A percentile compares a stretch with the other conserved stretches of the same genome.
These are phyloP conservation scores for Megastigmus dorsalis DNA, from an alignment of 2,888 invertebrate species.

Conservation along the genomic window DNA sequence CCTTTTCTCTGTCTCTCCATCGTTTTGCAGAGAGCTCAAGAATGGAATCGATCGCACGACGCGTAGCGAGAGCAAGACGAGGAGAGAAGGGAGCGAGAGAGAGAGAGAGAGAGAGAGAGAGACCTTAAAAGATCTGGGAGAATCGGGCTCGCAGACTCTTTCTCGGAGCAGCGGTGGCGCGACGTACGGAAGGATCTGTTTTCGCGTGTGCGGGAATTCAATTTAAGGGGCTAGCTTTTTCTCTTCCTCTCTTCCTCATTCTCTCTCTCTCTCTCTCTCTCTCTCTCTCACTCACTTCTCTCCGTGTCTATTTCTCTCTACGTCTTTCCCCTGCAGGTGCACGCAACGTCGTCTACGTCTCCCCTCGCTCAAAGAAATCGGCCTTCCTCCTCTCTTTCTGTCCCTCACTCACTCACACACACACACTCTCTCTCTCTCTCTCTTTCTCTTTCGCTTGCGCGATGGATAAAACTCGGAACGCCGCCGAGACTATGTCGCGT, in stretches of 20 bases:
- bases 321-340: neutral
- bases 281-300: neutral
- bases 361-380: conserved; percentile 10
- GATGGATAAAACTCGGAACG: neutral
- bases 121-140: neutral
- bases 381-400: neutral
- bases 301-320: neutral
- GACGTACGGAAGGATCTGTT: conserved; percentile 17
- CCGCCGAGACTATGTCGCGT: neutral
- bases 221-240: conserved; percentile 27
- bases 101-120: neutral
- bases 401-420: neutral
- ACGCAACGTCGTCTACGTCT: neutral
- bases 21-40: neutral
- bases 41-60: conserved; percentile 14
- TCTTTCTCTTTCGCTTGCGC: neutral
- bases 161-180: conserved; percentile 1
- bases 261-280: neutral
- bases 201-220: conserved; percentile 39
- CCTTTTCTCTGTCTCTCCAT: neutral
- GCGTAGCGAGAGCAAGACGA: too few species aligned
- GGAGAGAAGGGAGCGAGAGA: neutral
- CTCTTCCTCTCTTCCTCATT: neutral
- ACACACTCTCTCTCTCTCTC: neutral
- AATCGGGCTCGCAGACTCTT: neutral